These are phyloP conservation scores for Tragelaphus strepsiceros DNA, from an alignment of 2,113 vertebrate genomes.

Conservation along the genomic window DNA sequence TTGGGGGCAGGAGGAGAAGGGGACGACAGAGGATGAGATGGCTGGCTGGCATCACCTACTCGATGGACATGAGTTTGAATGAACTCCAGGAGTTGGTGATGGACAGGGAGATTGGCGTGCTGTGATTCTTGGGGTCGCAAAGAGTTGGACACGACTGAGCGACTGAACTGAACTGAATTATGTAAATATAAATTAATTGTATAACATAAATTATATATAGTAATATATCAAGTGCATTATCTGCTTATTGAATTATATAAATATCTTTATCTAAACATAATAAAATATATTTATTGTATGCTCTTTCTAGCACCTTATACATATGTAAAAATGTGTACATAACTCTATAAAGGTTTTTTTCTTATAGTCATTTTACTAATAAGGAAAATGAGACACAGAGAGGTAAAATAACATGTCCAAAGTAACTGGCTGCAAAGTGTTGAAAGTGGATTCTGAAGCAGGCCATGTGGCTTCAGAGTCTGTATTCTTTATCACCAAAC, in stretches of 20 bases:
- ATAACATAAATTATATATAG: neutral
- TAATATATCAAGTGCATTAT: neutral
- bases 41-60: too few relatives aligned
- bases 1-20: too few relatives aligned
- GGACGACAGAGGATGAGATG: too few relatives aligned
- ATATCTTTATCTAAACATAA: neutral
- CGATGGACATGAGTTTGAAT: too few relatives aligned
- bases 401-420: neutral
- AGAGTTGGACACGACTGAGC: rapidly evolving
- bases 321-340: neutral
- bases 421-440: neutral
- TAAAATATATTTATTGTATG: neutral
- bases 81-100: too few relatives aligned
- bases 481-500: neutral
- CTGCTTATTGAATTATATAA: neutral
- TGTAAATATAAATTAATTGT: neutral
- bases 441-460: neutral
- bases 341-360: neutral
- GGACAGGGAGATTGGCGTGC: too few relatives aligned
- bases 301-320: neutral
- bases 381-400: neutral
- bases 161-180: neutral
- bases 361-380: neutral
- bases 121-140: too few relatives aligned
- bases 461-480: neutral